These are phyloP conservation scores for Nesospiza acunhae DNA, from an alignment of 2,113 vertebrate species.

Conservation along the genomic window DNA sequence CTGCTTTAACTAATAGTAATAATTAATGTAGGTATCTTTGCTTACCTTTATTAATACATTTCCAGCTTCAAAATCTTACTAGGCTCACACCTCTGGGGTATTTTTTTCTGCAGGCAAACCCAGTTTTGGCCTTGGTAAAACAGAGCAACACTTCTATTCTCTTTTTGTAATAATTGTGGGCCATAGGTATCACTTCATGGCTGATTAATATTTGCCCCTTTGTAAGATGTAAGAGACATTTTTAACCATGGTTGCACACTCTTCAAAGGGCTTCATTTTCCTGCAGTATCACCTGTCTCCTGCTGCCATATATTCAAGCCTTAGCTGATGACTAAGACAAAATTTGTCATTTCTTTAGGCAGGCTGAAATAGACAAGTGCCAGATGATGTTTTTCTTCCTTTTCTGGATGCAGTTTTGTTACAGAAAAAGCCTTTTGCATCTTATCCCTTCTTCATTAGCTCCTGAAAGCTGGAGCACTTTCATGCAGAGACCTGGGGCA, in stretches of 20 bases:
- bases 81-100: rapidly evolving
- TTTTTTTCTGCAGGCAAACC: not conserved
- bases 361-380: not conserved
- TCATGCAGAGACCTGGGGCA: not conserved
- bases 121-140: not conserved
- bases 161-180: not conserved
- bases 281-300: not conserved
- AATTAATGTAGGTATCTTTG: not conserved
- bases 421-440: not conserved
- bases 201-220: not conserved
- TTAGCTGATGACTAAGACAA: not conserved
- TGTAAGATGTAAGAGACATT: not conserved
- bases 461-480: not conserved
- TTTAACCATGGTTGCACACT: not conserved
- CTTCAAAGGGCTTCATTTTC: not conserved
- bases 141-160: not conserved
- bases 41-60: not conserved
- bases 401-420: not conserved
- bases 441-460: not conserved
- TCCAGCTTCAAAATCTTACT: not conserved
- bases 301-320: not conserved
- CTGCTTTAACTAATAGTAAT: not conserved
- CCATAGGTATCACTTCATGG: not conserved
- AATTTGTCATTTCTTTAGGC: not conserved
- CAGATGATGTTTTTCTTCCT: not conserved